A percentile compares a stretch with the other conserved stretches of the same genome.
Evolutionary conservation across 2,797 vertebrate species (phyloP).

Genomic region (Brachyalestes nurse): DNA sequence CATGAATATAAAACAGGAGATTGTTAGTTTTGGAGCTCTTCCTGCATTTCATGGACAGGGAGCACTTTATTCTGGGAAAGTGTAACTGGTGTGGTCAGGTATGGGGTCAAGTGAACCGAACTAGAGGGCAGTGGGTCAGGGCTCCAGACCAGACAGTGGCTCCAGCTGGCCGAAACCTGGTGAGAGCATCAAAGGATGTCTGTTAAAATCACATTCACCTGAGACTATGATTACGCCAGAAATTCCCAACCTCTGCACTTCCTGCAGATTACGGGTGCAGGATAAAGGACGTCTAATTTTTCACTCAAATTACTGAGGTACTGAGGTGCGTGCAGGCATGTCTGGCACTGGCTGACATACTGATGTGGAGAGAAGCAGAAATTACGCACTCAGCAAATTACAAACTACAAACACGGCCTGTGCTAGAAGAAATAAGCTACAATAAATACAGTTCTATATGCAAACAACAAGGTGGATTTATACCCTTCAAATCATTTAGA

Average conservation of each 20-base stretch:
- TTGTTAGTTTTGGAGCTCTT: background rate
- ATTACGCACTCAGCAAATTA: background rate
- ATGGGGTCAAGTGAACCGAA: background rate
- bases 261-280: background rate
- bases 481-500: background rate
- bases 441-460: background rate
- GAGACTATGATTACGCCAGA: background rate
- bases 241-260: background rate
- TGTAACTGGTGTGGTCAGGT: background rate
- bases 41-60: background rate
- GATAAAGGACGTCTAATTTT: background rate
- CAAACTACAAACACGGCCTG: too few species aligned
- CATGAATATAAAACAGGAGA: background rate
- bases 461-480: background rate
- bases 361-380: background rate
- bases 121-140: background rate
- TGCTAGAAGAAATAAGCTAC: too few species aligned
- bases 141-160: background rate
- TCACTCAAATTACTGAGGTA: background rate
- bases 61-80: background rate
- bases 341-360: background rate
- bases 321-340: background rate
- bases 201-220: background rate
- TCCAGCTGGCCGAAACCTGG: conserved; percentile 7
- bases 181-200: conserved; percentile 9